Base-by-base conservation (phyloP, 2,888 invertebrate species). In the Drosophila helvetica region DNA sequence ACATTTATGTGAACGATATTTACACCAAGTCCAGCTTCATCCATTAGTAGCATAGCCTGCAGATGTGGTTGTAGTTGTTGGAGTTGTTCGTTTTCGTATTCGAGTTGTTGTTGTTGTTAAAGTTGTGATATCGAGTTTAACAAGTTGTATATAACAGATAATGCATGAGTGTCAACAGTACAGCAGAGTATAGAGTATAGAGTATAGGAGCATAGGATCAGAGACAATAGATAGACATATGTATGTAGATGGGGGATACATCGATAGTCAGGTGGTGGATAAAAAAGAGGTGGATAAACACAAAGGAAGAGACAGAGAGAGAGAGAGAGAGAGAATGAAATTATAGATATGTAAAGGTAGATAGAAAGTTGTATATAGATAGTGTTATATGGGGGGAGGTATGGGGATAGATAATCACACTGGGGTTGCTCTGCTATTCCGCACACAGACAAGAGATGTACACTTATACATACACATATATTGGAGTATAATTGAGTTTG, bases 31-130 rank as follows among this genome's bases (percentile, higher is more conserved):
- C 96, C 96, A 93, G 95, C 95, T 94, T 96, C 95, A 94, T 96
- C 96, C 96, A 96, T 96, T 92, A 96, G 96, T 95, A 96, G 96
- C 96, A 96, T 96, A 93, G 96, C 96, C 96, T 97, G 94, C 93
- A 63, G 67, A 75, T 19, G 57, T 72, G 27, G 75, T 72, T 30
- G 75, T 72, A 18, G 77, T 79, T 22, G 73, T 77, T 58, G 38
- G 42, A 47, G 54, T 62, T 18, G 57, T 64, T 45, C 19, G 82
- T 80, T 62, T 74, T 78, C 42, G 80, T 77, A 53, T 64, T 69
- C 30, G 63, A n/a, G 65, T 69, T 15, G 64, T 77, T 43, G 76
- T 78, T 43, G 76, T 78, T n/a, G 77, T 80, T 59, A n/a, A 72
- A 60, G 63, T 72, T 54, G 72, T 73, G 83, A 75, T 7, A n/a